Evolutionary conservation across 2,888 invertebrate genomes (phyloP).

Genomic region (Poecilobothrus nobilitatus): DNA sequence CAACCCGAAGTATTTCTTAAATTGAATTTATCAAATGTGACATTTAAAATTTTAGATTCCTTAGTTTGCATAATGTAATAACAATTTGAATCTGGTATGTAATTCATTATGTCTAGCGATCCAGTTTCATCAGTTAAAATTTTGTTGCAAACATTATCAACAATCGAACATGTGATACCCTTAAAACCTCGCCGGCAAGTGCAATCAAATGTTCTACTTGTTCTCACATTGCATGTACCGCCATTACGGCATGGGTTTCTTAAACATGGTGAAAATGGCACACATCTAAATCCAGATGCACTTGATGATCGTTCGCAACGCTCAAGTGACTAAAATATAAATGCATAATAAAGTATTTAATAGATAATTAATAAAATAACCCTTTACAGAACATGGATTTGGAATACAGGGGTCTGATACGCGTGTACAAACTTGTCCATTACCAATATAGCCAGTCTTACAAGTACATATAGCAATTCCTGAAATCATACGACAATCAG

Average conservation of each 20-base stretch:
- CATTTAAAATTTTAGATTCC: conserved; percentile 59
- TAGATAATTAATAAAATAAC: not conserved
- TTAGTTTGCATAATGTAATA: conserved; percentile 69
- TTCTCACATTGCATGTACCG: conserved; percentile 55
- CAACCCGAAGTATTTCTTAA: conserved; percentile 53
- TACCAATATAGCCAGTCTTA: conserved; percentile 67
- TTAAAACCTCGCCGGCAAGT: conserved; percentile 57
- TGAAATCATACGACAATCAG: conserved; percentile 67
- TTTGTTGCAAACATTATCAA: conserved; percentile 54
- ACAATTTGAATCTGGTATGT: conserved; percentile 60
- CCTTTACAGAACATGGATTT: conserved; percentile 47
- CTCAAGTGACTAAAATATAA: not conserved
- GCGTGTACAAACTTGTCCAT: conserved; percentile 67
- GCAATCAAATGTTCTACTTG: conserved; percentile 47
- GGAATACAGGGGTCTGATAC: conserved; percentile 46
- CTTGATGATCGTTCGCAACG: not conserved
- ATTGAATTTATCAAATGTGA: conserved; percentile 70
- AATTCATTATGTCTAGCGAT: conserved; percentile 45
- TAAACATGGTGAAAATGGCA: conserved; percentile 52
- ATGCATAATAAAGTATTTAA: conserved; percentile 35
- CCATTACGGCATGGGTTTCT: conserved; percentile 73
- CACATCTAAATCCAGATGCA: not conserved
- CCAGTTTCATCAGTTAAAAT: conserved; percentile 46
- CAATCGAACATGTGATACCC: conserved; percentile 58
- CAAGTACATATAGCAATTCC: conserved; percentile 65